These are phyloP conservation scores for Acromyrmex echinatior DNA, from an alignment of 1,140 invertebrate species.

Conservation along the genomic window DNA sequence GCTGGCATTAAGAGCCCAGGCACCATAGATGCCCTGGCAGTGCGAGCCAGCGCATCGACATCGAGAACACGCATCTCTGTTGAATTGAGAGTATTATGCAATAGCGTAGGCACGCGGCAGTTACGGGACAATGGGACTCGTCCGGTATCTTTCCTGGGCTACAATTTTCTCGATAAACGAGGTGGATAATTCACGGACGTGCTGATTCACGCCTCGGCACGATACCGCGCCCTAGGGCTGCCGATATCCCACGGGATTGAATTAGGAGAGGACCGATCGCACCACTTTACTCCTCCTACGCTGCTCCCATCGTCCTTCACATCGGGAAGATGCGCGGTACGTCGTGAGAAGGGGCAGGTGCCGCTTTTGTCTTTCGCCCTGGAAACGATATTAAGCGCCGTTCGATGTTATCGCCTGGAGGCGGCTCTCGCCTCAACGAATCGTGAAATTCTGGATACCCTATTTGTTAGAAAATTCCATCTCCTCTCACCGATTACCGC, in stretches of 20 bases:
- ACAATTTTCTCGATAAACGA: conserved; percentile 73
- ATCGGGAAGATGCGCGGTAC: conserved; percentile 50
- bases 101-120: conserved; percentile 34
- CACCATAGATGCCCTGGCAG: conserved; percentile 2
- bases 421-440: conserved; percentile 48
- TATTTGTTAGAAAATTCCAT: conserved; percentile 68
- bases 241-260: conserved; percentile 76
- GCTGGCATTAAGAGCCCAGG: conserved; percentile 43
- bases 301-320: conserved; percentile 64
- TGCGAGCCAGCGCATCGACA: conserved; percentile 35
- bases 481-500: conserved; percentile 37
- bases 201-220: conserved; percentile 72
- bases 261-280: conserved; percentile 76
- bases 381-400: conserved; percentile 75
- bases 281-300: conserved; percentile 61
- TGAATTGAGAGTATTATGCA: conserved; percentile 56
- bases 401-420: conserved; percentile 73
- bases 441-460: conserved; percentile 63
- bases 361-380: conserved; percentile 72
- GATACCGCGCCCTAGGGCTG: conserved; percentile 65
- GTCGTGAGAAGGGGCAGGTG: conserved; percentile 75
- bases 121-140: conserved; percentile 58
- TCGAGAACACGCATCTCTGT: conserved; percentile 14
- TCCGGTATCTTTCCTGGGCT: conserved; percentile 65
- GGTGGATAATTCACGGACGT: conserved; percentile 71